phyloP scores from a whole-genome alignment of 2,113 vertebrate genomes.

The Hiodon alosoides region DNA sequence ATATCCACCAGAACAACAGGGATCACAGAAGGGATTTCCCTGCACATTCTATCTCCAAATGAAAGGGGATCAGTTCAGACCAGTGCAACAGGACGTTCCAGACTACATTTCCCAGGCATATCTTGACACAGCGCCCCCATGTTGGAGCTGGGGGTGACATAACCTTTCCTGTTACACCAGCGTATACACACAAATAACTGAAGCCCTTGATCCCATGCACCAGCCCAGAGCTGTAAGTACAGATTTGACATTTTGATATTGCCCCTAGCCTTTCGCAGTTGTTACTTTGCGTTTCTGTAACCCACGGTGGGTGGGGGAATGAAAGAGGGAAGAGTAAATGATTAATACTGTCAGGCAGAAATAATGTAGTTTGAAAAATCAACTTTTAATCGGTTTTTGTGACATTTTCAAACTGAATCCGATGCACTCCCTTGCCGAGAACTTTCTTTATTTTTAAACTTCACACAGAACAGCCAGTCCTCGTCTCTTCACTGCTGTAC shows the following conservation, averaged over 20 bases:
- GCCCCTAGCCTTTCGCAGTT: slow-evolving; percentile 82
- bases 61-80: too few species aligned
- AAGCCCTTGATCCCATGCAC: slow-evolving; percentile 98
- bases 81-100: too few species aligned
- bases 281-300: slow-evolving; percentile 99
- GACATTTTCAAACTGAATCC: slow-evolving; percentile 87
- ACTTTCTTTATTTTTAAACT: slow-evolving; percentile 55
- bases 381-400: slow-evolving; percentile 97
- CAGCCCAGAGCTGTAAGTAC: slow-evolving; percentile 95
- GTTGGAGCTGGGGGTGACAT: slow-evolving; percentile 81
- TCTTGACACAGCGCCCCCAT: too few species aligned
- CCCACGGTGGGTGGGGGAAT: slow-evolving; percentile 88
- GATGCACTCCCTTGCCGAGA: slow-evolving; percentile 54
- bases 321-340: slow-evolving; percentile 92
- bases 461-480: slow-evolving; percentile 22
- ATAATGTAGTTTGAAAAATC: slow-evolving; percentile 94
- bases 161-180: slow-evolving; percentile 91
- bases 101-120: too few species aligned
- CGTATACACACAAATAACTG: slow-evolving; percentile 99
- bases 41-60: too few species aligned
- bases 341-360: slow-evolving; percentile 99
- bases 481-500: neutral
- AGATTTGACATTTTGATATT: slow-evolving; percentile 99
- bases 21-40: too few species aligned
- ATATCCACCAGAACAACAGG: too few species aligned